Evolutionary conservation across 1,140 invertebrate genomes (phyloP).

Genomic region (Laupala kohalensis): DNA sequence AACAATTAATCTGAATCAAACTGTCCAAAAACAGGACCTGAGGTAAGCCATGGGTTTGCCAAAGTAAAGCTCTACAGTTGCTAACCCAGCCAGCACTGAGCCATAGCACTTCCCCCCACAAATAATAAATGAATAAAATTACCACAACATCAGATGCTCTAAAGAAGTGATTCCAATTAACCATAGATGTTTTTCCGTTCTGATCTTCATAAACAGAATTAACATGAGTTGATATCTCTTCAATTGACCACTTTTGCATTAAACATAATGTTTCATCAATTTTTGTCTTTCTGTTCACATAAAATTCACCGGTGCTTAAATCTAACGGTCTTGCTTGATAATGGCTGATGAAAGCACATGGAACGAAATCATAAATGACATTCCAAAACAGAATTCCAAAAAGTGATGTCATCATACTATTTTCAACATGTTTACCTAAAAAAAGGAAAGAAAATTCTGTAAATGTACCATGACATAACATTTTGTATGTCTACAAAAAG

Average conservation of each 20-base stretch:
- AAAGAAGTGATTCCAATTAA: slow-evolving; percentile 1
- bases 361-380: not conserved
- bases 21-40: not conserved
- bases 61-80: not conserved
- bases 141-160: not conserved
- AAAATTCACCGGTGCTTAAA: slow-evolving; percentile 1
- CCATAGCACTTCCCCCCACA: not conserved
- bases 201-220: not conserved
- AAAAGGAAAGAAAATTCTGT: not conserved
- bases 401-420: not conserved
- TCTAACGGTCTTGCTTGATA: slow-evolving; percentile 3
- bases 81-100: not conserved
- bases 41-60: not conserved
- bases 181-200: slow-evolving; percentile 1
- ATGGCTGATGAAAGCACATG: not conserved
- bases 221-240: not conserved
- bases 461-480: not conserved
- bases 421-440: slow-evolving; percentile 5
- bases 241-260: not conserved
- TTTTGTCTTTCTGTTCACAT: not conserved
- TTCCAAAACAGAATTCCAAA: slow-evolving; percentile 11
- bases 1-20: not conserved
- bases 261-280: not conserved
- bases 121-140: not conserved
- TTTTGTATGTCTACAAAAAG: too few species aligned